Evolutionary conservation across 2,797 vertebrate genomes (phyloP).

Genomic region (Takifugu rubripes): DNA sequence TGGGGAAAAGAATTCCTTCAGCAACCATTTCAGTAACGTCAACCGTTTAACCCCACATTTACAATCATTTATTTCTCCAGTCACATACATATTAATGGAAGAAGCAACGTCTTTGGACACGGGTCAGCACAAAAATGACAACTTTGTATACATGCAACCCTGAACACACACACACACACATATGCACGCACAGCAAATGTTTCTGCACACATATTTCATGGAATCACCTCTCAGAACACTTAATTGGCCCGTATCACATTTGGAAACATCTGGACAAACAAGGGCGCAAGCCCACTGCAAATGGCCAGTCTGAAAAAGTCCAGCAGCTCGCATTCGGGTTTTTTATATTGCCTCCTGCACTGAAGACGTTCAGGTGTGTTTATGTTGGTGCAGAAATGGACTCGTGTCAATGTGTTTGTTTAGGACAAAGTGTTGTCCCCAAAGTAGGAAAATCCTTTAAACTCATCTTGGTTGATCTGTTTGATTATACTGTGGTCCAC

Average conservation of each 20-base stretch:
- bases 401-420: constrained; percentile 9
- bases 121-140: not conserved
- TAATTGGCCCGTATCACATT: not conserved
- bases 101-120: too few species aligned
- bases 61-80: not conserved
- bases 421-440: constrained; percentile 86
- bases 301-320: constrained; percentile 25
- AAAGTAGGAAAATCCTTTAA: constrained; percentile 96
- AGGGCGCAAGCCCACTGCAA: constrained; percentile 33
- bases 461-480: constrained; percentile 98
- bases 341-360: constrained; percentile 14
- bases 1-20: too few species aligned
- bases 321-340: constrained; percentile 1
- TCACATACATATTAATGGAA: not conserved
- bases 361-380: constrained; percentile 1
- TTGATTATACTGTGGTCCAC: constrained; percentile 92
- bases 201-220: not conserved
- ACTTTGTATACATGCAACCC: not conserved
- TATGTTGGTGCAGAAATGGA: not conserved
- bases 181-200: constrained; percentile 43
- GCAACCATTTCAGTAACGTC: too few species aligned
- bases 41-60: too few species aligned
- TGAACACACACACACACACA: constrained; percentile 15
- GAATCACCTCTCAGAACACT: not conserved
- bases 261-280: constrained; percentile 13